Evolutionary conservation across 2,113 vertebrate genomes (phyloP).

Genomic region (Mormoops blainvillei): DNA sequence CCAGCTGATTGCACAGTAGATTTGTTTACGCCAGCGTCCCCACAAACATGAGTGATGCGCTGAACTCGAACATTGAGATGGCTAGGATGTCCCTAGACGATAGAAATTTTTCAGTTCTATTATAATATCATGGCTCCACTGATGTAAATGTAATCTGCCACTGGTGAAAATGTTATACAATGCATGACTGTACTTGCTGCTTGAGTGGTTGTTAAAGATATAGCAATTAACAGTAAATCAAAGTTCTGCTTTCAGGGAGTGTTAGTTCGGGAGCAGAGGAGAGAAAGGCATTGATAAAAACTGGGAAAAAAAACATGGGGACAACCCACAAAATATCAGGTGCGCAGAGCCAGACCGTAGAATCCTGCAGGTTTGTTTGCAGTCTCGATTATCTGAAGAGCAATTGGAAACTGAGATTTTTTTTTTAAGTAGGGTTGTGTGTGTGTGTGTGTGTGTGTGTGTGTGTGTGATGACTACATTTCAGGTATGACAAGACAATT

Average conservation of each 20-base stretch:
- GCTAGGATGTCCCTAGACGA: background rate
- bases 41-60: too few species aligned
- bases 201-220: background rate
- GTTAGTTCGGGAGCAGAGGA: background rate
- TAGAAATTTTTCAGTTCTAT: background rate
- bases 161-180: background rate
- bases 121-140: background rate
- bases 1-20: too few species aligned
- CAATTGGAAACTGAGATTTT: background rate
- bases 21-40: too few species aligned
- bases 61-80: background rate
- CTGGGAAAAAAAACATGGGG: background rate
- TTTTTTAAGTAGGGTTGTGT: background rate
- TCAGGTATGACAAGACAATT: background rate
- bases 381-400: background rate
- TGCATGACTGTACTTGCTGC: background rate
- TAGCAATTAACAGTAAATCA: background rate
- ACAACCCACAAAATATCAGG: background rate
- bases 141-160: background rate
- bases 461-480: background rate
- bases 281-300: background rate
- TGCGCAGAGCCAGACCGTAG: background rate
- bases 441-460: background rate
- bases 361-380: background rate
- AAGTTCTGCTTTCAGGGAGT: background rate